These are phyloP conservation scores for Dryobotodes eremita DNA, from an alignment of 2,888 invertebrate species.

Conservation along the genomic window DNA sequence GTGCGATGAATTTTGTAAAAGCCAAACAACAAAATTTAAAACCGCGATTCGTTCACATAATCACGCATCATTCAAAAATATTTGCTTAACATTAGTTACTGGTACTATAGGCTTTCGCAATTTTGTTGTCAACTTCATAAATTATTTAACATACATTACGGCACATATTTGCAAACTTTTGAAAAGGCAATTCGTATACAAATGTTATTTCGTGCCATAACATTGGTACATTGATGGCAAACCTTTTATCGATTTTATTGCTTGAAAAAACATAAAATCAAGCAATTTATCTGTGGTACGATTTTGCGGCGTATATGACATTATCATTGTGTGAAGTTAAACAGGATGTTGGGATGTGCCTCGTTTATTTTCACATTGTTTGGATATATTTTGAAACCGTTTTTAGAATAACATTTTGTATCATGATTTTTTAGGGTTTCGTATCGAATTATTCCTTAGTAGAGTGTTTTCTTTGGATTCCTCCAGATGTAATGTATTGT, in stretches of 20 bases:
- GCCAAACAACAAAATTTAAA: not conserved
- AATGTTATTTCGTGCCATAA: conserved; percentile 50
- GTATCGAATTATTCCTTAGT: not conserved
- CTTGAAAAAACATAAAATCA: conserved; percentile 54
- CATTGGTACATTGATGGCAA: conserved; percentile 35
- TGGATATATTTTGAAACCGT: conserved; percentile 32
- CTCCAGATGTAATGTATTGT: not conserved
- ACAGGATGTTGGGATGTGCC: conserved; percentile 3
- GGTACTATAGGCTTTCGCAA: not conserved
- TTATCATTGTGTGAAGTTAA: conserved; percentile 27
- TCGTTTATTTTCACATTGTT: conserved; percentile 17
- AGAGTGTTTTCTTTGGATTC: not conserved
- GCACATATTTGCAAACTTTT: conserved; percentile 30
- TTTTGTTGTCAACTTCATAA: conserved; percentile 25
- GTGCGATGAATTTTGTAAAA: not conserved
- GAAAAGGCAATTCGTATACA: conserved; percentile 62
- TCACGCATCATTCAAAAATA: conserved; percentile 26
- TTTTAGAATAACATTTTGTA: conserved; percentile 11
- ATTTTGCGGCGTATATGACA: conserved; percentile 30
- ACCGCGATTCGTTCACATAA: not conserved
- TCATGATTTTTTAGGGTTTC: not conserved
- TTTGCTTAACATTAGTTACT: conserved; percentile 14
- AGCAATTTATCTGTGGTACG: conserved; percentile 58
- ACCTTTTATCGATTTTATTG: conserved; percentile 63
- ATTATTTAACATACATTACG: conserved; percentile 43